Base-by-base conservation (phyloP, 1,140 invertebrate species). In the Akabosia matsudoensis region DNA sequence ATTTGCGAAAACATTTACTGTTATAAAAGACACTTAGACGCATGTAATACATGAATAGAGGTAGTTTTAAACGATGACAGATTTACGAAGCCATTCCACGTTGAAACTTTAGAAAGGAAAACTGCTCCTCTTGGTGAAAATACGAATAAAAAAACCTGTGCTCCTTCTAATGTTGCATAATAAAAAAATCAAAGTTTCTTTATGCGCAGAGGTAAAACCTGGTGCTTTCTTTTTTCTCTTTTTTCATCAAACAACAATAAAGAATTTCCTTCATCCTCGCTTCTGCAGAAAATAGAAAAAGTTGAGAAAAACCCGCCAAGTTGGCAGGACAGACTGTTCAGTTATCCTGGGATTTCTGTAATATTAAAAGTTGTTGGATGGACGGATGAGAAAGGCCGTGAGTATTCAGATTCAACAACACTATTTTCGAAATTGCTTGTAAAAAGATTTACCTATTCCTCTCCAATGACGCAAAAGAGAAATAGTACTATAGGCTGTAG, bases 111-210 rank as follows among this genome's bases (percentile, higher is more conserved):
- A 13, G 3, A 24, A 13, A 22, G n/a, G n/a, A n/a, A n/a, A n/a
- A n/a, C n/a, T n/a, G n/a, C n/a, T n/a, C n/a, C n/a, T n/a, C n/a
- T n/a, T n/a, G n/a, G n/a, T n/a, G n/a, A n/a, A n/a, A n/a, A n/a
- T n/a, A n/a, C n/a, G n/a, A n/a, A n/a, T n/a, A n/a, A n/a, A n/a
- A n/a, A n/a, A n/a, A n/a, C 14, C 7, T 3, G 3, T n/a, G 24
- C 14, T 61, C 3, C 24, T 61, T 13, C 24, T n/a, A 67, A 67
- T 67, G 30, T 31, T 67, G 61, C 30, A 67, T 67, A 67, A 67
- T 67, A 67, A 67, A 67, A 30, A 67, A 67, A 67, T 67, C 61
- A 67, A n/a, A 67, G 61, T 31, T 67, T 56, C 54, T 45, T 7
- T 18, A 45, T 45, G 37, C 18, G 7, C 7, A 45, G 18, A 45